phyloP scores from a whole-genome alignment of 2,797 vertebrate species.

The Falco concolor region DNA sequence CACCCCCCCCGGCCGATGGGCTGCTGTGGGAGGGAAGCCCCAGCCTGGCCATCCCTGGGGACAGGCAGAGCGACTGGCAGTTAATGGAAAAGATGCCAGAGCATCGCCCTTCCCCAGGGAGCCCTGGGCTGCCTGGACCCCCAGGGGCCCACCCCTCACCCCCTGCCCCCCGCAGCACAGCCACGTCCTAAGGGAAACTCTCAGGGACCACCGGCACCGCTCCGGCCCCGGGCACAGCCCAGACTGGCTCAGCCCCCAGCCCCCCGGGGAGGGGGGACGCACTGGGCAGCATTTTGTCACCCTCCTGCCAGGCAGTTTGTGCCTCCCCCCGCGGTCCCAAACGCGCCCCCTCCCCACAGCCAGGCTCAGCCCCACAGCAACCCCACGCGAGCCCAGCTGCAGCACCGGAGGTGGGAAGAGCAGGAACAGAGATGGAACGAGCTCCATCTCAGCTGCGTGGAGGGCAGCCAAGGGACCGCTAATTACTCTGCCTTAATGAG shows the following conservation, averaged over 20 bases:
- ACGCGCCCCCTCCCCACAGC: not conserved
- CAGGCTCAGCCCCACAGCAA: not conserved
- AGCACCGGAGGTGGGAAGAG: not conserved
- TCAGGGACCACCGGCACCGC: not conserved
- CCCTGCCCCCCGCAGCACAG: not conserved
- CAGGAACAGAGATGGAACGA: not conserved
- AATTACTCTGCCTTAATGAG: constrained; percentile 56
- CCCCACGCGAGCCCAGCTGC: not conserved
- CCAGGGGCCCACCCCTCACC: fast-evolving
- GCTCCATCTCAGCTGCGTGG: not conserved
- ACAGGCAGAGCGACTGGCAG: not conserved
- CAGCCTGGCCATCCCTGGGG: fast-evolving
- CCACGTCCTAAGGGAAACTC: fast-evolving
- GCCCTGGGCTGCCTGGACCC: fast-evolving
- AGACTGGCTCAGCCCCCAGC: not conserved
- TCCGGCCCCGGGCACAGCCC: not conserved
- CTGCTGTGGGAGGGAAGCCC: not conserved
- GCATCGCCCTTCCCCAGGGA: not conserved
- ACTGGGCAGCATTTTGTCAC: not conserved
- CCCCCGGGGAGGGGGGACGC: not conserved
- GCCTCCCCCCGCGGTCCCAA: not conserved
- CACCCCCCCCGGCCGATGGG: fast-evolving
- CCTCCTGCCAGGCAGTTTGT: not conserved
- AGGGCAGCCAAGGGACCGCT: constrained; percentile 51
- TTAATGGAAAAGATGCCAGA: not conserved